Evolutionary conservation across 2,797 vertebrate genomes (phyloP).

Genomic region (Aplochiton taeniatus): DNA sequence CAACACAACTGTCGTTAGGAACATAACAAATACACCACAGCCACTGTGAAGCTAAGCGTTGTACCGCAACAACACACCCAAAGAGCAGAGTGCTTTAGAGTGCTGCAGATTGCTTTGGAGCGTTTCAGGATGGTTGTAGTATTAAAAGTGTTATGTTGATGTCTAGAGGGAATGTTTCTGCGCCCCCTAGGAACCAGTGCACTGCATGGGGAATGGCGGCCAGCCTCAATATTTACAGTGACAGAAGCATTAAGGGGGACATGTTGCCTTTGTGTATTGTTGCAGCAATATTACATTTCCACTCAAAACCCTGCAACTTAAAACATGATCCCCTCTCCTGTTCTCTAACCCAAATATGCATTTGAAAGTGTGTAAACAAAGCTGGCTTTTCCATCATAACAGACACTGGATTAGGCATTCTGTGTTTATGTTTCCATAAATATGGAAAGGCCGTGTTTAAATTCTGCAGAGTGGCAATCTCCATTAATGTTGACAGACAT

Average conservation of each 20-base stretch:
- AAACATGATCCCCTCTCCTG: conserved; percentile 47
- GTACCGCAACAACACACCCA: too few species aligned
- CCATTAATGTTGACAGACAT: conserved; percentile 73
- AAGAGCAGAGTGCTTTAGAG: too few species aligned
- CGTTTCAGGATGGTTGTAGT: too few species aligned
- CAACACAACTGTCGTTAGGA: conserved; percentile 58
- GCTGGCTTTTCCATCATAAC: conserved; percentile 62
- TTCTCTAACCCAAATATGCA: conserved; percentile 70
- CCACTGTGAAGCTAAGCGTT: too few species aligned
- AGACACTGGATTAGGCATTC: conserved; percentile 62
- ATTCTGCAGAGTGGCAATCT: conserved; percentile 64
- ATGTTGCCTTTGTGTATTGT: conserved; percentile 64
- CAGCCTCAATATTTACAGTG: conserved; percentile 72
- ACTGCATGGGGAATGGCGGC: conserved; percentile 55
- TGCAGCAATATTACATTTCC: conserved; percentile 65
- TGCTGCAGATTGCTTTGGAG: too few species aligned
- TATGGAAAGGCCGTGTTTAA: conserved; percentile 70
- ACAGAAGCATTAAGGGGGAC: conserved; percentile 75
- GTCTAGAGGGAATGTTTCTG: too few species aligned
- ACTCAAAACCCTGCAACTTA: conserved; percentile 54
- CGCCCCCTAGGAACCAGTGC: too few species aligned
- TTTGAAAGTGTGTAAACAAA: conserved; percentile 65
- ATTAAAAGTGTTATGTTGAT: too few species aligned
- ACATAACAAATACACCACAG: too few species aligned
- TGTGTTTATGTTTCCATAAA: conserved; percentile 73